These are phyloP conservation scores for Rhynchotus rufescens DNA, from an alignment of 2,797 vertebrate genomes.

Conservation along the genomic window DNA sequence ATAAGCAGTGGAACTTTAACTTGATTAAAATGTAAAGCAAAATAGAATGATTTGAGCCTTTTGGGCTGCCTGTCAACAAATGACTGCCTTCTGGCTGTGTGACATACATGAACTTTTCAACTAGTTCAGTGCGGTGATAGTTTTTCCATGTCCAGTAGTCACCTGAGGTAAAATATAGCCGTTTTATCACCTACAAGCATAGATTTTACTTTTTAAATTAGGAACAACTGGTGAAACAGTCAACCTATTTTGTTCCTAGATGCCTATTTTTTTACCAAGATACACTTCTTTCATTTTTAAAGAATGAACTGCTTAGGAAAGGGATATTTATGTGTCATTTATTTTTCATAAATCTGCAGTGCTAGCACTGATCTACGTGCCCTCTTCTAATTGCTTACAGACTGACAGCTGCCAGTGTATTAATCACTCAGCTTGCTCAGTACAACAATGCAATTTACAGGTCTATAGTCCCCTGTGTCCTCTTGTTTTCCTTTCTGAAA, in stretches of 20 bases:
- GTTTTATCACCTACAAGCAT: background rate
- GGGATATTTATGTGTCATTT: background rate
- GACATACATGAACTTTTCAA: constrained; percentile 14
- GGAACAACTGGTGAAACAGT: background rate
- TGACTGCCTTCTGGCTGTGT: constrained; percentile 20
- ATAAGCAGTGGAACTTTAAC: constrained; percentile 7
- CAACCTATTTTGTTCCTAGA: background rate
- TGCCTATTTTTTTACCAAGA: background rate
- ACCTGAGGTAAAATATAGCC: background rate
- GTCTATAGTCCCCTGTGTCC: background rate
- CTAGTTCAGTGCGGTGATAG: constrained; percentile 5
- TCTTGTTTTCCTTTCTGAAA: constrained; percentile 22
- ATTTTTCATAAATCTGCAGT: background rate
- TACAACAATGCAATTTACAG: background rate
- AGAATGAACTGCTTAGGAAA: background rate
- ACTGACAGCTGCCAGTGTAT: background rate
- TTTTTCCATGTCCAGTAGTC: background rate
- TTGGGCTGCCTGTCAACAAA: constrained; percentile 30
- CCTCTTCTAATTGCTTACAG: constrained; percentile 22
- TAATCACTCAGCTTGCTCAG: background rate
- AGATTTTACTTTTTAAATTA: background rate
- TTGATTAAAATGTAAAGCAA: constrained; percentile 37
- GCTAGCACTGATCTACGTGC: background rate
- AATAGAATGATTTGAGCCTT: constrained; percentile 16
- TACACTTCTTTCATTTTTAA: background rate